Percentiles rank a stretch among this genome's conserved stretches.
phyloP scores from a whole-genome alignment of 2,888 invertebrate species.

The Chorisops tibialis region DNA sequence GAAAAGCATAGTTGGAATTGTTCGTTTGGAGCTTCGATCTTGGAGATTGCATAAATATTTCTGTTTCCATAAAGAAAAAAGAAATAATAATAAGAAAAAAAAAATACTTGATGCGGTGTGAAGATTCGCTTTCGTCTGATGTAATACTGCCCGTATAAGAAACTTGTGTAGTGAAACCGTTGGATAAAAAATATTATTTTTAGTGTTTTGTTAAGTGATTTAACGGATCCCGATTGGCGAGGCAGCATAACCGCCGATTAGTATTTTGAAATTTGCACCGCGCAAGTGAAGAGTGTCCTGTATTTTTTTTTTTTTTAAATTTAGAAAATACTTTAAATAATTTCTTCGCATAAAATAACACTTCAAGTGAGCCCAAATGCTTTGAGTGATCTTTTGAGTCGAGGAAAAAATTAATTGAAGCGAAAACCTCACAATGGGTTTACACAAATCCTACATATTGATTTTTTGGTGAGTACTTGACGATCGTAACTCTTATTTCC shows the following conservation, averaged over 20 bases:
- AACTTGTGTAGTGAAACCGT: slow-evolving; percentile 17
- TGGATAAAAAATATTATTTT: not conserved
- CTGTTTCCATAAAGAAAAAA: not conserved
- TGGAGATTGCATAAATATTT: too few relatives aligned
- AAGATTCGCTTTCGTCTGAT: slow-evolving; percentile 25
- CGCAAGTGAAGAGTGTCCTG: too few relatives aligned
- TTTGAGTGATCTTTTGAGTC: slow-evolving; percentile 13
- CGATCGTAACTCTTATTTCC: too few relatives aligned
- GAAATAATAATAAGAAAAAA: slow-evolving; percentile 8
- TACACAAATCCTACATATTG: slow-evolving; percentile 1
- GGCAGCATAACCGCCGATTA: too few relatives aligned
- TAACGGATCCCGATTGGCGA: too few relatives aligned
- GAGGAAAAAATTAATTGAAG: not conserved
- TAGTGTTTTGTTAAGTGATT: too few relatives aligned
- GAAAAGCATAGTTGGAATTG: slow-evolving; percentile 1
- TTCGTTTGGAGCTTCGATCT: not conserved
- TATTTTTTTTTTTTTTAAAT: too few relatives aligned
- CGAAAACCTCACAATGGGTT: slow-evolving; percentile 8
- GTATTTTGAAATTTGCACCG: too few relatives aligned
- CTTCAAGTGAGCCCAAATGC: slow-evolving; percentile 5
- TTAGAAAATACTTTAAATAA: too few relatives aligned
- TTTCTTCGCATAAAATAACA: too few relatives aligned
- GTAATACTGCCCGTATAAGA: slow-evolving; percentile 20
- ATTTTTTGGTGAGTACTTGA: slow-evolving; percentile 4
- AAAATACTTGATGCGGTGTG: slow-evolving; percentile 8